Percentiles rank a stretch among this genome's conserved stretches.
Evolutionary conservation across 2,797 vertebrate genomes (phyloP).

Genomic region (Prionace glauca): DNA sequence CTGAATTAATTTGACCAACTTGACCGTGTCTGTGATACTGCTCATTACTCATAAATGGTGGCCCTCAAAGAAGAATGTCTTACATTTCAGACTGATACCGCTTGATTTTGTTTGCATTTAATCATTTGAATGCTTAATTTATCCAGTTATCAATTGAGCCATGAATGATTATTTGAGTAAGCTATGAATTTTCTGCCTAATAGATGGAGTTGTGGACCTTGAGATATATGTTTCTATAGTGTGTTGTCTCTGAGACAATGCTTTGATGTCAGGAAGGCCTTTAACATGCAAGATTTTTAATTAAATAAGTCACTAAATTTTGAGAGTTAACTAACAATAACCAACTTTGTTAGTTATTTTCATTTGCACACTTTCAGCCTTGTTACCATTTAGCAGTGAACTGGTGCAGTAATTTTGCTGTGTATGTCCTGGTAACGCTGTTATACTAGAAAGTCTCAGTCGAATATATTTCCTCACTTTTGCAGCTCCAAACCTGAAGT

Average conservation of each 20-base stretch:
- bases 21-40: background rate
- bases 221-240: background rate
- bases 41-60: background rate
- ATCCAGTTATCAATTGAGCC: background rate
- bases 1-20: background rate
- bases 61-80: background rate
- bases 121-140: background rate
- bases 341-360: background rate
- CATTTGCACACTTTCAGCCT: background rate
- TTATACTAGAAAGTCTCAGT: background rate
- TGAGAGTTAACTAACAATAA: background rate
- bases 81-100: background rate
- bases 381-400: background rate
- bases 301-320: background rate
- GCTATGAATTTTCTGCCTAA: background rate
- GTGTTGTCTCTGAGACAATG: background rate
- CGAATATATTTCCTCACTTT: background rate
- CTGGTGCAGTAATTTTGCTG: background rate
- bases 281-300: background rate
- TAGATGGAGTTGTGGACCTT: background rate
- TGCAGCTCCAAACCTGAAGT: background rate
- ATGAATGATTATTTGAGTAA: background rate
- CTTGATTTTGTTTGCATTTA: background rate
- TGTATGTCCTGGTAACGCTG: background rate
- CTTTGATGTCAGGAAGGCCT: background rate